These are phyloP conservation scores for Passer montanus DNA, from an alignment of 2,113 vertebrate species.

Conservation along the genomic window DNA sequence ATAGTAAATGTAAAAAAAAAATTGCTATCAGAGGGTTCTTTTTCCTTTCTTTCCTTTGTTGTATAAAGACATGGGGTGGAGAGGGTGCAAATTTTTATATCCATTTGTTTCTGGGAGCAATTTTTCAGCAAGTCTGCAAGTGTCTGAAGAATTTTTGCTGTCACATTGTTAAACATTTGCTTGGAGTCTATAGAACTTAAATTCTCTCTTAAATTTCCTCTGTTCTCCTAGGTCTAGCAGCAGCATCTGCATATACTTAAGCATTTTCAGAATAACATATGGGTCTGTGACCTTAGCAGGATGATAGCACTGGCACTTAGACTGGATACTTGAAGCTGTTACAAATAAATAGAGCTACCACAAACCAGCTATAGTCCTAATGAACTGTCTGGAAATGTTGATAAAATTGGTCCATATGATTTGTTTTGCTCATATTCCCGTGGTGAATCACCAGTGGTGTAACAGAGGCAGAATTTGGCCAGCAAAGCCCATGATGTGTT, in stretches of 20 bases:
- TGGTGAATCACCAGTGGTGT: not conserved
- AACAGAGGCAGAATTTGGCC: not conserved
- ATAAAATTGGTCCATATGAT: not conserved
- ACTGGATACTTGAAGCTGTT: not conserved
- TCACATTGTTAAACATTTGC: not conserved
- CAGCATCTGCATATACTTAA: not conserved
- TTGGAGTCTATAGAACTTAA: not conserved
- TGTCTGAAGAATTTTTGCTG: not conserved
- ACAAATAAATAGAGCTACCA: not conserved
- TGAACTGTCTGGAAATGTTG: not conserved
- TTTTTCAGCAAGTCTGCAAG: not conserved
- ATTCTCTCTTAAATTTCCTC: not conserved
- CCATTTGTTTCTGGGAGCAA: not conserved
- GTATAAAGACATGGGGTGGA: not conserved
- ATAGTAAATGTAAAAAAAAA: not conserved
- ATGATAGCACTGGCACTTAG: not conserved
- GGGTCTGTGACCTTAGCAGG: not conserved
- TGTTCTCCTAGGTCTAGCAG: not conserved
- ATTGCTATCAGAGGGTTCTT: not conserved
- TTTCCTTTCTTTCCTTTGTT: not conserved
- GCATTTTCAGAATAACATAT: not conserved
- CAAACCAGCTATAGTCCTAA: not conserved
- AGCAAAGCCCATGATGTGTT: not conserved
- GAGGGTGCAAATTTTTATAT: not conserved
- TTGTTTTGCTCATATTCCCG: not conserved